These are phyloP conservation scores for Pituophis catenifer DNA, from an alignment of 2,113 vertebrate genomes.

Conservation along the genomic window DNA sequence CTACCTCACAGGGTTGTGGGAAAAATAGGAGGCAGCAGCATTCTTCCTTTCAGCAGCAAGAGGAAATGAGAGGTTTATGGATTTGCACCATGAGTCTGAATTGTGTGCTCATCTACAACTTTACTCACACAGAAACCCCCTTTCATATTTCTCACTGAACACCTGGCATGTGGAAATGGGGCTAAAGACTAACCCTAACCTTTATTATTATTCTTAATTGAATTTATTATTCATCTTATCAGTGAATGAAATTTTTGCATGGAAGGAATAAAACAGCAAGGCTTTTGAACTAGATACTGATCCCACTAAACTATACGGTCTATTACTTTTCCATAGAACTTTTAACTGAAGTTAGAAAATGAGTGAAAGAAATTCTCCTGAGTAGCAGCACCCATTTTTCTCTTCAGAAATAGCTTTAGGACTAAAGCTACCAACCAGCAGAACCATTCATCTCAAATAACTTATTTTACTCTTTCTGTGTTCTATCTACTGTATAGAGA, in stretches of 20 bases:
- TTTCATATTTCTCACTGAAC: background rate
- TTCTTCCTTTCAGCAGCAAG: background rate
- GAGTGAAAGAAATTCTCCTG: background rate
- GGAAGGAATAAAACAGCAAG: background rate
- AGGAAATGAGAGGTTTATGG: background rate
- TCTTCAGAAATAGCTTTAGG: background rate
- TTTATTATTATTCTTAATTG: background rate
- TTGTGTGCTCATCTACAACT: background rate
- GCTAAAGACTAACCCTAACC: background rate
- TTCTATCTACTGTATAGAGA: background rate
- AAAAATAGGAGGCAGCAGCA: background rate
- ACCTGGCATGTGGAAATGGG: background rate
- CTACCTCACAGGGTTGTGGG: background rate
- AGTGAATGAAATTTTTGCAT: background rate
- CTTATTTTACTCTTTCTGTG: too few species aligned
- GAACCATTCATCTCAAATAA: background rate
- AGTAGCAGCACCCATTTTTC: background rate
- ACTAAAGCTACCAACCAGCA: background rate
- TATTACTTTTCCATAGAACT: background rate
- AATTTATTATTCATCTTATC: background rate
- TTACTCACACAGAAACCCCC: background rate
- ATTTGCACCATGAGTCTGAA: background rate
- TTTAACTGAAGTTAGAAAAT: background rate
- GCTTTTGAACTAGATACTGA: background rate
- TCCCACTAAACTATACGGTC: background rate